Percentiles rank a stretch among this genome's conserved stretches.
Conservation (phyloP, 2,113 vertebrate genomes). For the Archocentrus centrarchus region DNA sequence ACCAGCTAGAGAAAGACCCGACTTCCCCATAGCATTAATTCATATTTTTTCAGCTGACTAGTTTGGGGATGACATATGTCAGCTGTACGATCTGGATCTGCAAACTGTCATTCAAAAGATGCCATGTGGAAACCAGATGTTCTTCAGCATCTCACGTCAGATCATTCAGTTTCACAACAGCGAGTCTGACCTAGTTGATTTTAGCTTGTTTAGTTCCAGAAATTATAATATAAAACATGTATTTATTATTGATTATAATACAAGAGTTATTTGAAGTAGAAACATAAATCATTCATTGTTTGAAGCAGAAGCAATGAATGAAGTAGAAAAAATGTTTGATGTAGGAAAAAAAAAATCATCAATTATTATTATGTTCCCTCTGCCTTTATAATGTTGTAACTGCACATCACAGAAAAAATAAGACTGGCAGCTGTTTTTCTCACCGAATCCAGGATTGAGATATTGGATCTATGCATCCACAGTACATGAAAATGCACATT, state of each 20-base stretch:
- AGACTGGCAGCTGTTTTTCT: no score
- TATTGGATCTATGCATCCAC: no score
- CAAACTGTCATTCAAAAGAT: conserved; percentile 31
- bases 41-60: conserved; percentile 16
- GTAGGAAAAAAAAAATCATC: no score
- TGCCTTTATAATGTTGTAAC: no score
- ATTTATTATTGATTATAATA: background rate
- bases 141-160: conserved; percentile 26
- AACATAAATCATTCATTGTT: background rate
- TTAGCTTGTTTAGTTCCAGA: background rate
- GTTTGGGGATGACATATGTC: conserved; percentile 52
- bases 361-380: no score
- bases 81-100: conserved; percentile 42
- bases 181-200: background rate
- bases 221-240: background rate
- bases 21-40: conserved; percentile 13
- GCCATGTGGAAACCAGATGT: conserved; percentile 52
- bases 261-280: background rate
- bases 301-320: no score
- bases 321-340: no score
- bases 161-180: background rate
- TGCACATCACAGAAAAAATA: no score
- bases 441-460: no score
- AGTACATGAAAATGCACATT: no score
- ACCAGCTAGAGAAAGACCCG: conserved; percentile 26